These are phyloP conservation scores for Drosophila bipectinata DNA, from an alignment of 1,140 invertebrate species.

Conservation along the genomic window DNA sequence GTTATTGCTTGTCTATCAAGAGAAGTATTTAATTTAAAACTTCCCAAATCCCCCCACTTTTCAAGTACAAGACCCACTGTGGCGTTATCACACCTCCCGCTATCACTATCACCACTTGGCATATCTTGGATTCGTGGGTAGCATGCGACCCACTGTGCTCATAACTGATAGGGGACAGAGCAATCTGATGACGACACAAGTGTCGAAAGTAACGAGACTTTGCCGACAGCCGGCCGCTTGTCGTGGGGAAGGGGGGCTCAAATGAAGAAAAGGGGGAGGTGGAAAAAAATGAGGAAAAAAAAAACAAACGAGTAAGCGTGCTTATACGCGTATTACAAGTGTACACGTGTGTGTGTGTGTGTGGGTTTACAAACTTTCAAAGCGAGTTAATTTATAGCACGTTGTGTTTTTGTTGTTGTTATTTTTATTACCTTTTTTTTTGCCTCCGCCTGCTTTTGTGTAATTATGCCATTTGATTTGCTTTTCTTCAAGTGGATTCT, in stretches of 20 bases:
- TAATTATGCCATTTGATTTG: conserved; percentile 67
- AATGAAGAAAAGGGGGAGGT: not conserved
- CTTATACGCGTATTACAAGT: conserved; percentile 13
- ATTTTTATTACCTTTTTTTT: conserved; percentile 22
- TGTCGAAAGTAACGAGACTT: conserved; percentile 77
- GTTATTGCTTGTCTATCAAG: not conserved
- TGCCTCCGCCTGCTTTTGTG: conserved; percentile 34
- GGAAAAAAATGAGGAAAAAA: conserved; percentile 33
- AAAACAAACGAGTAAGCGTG: conserved; percentile 61
- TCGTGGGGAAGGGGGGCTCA: not conserved
- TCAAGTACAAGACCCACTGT: not conserved
- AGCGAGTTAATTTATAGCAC: conserved; percentile 77
- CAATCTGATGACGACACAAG: conserved; percentile 81
- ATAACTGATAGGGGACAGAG: conserved; percentile 37
- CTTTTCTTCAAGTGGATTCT: conserved; percentile 57
- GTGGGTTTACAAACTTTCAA: conserved; percentile 72
- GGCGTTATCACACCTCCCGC: conserved; percentile 22
- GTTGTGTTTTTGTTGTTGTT: conserved; percentile 53
- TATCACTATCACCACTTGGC: not conserved
- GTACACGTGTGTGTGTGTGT: conserved; percentile 3
- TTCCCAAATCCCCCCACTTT: not conserved
- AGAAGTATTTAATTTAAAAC: not conserved
- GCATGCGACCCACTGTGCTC: conserved; percentile 56
- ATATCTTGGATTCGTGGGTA: conserved; percentile 1
- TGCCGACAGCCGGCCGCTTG: conserved; percentile 60